Evolutionary conservation across 2,797 vertebrate genomes (phyloP), one percentile per base, ranked within the genome.

Genomic region (Sphenodon punctatus): DNA sequence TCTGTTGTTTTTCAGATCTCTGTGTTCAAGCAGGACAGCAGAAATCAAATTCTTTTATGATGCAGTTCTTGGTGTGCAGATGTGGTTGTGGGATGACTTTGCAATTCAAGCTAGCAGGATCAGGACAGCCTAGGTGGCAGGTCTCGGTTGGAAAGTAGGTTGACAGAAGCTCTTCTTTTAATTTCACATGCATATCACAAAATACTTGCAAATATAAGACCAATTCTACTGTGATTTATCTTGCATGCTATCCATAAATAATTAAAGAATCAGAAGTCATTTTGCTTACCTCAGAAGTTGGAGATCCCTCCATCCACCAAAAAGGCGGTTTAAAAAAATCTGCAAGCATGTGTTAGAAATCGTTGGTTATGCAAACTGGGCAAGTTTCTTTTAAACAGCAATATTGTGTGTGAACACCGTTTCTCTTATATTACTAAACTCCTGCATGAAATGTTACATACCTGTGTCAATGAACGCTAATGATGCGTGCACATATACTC

Each of bases 51-150:
- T n/a, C n/a, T n/a, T n/a, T n/a, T n/a, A n/a, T n/a, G n/a, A n/a
- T n/a, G n/a, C n/a, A n/a, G n/a, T n/a, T 56, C 74, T 75, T 4
- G 34, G 10, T 84, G 56, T 34, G 41, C 70, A 45, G 39, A 38
- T 15, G 3, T 1, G 4, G 2, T 10, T 45, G 36, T 0, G 0
- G 64, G 32, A 39, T 46, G 46, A 1, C 2, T 23, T n/a, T n/a
- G n/a, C n/a, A n/a, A n/a, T n/a, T n/a, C n/a, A 16, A 0, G 0
- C 1, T 1, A 49, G 0, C 53, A 19, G 74, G 48, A 75, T 16
- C 41, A 14, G 75, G 20, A 15, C 0, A 0, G 42, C 48, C 27
- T 42, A 61, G 78, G 80, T 80, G 19, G 39, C 1, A 1, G 41
- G 58, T 22, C 69, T 45, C 67, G 67, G 88, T 2, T 1, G 77